phyloP scores from a whole-genome alignment of 1,140 invertebrate species.

The Dendrolimus kikuchii region DNA sequence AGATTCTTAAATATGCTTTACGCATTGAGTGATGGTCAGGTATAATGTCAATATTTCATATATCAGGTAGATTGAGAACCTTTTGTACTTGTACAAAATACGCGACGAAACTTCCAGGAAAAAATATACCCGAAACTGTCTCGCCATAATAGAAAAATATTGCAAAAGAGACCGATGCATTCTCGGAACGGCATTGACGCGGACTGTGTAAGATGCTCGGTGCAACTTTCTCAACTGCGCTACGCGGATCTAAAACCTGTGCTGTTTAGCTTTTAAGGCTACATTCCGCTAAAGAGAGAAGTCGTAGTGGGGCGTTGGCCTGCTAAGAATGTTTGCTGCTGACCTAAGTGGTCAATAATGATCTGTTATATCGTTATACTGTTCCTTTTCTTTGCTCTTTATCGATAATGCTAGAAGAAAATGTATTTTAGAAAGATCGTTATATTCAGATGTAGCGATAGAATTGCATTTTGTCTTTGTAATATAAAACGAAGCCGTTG shows the following conservation, averaged over 20 bases:
- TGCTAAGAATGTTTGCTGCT: slow-evolving; percentile 64
- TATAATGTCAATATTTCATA: too few relatives aligned
- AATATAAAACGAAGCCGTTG: slow-evolving; percentile 19
- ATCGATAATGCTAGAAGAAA: slow-evolving; percentile 21
- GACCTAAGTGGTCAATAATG: slow-evolving; percentile 67
- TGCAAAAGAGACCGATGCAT: slow-evolving; percentile 61
- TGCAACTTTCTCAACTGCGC: slow-evolving; percentile 26
- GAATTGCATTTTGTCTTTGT: slow-evolving; percentile 10
- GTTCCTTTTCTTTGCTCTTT: slow-evolving; percentile 39
- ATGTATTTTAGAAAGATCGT: slow-evolving; percentile 16
- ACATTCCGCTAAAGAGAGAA: slow-evolving; percentile 18
- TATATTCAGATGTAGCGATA: slow-evolving; percentile 11
- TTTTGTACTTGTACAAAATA: too few relatives aligned
- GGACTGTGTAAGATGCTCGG: slow-evolving; percentile 35
- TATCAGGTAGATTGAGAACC: too few relatives aligned
- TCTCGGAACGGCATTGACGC: slow-evolving; percentile 62
- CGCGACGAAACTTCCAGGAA: slow-evolving; percentile 18
- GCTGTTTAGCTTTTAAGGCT: slow-evolving; percentile 12
- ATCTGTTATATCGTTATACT: slow-evolving; percentile 58
- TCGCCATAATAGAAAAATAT: slow-evolving; percentile 47
- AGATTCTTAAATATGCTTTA: too few relatives aligned
- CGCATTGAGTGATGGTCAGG: too few relatives aligned
- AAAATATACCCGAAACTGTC: slow-evolving; percentile 39
- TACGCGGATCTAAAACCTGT: slow-evolving; percentile 29
- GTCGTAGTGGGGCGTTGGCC: slow-evolving; percentile 57